Evolutionary conservation across 2,797 vertebrate species (phyloP), one percentile per base, ranked within the genome.

Genomic region (Myotis vivesi): DNA sequence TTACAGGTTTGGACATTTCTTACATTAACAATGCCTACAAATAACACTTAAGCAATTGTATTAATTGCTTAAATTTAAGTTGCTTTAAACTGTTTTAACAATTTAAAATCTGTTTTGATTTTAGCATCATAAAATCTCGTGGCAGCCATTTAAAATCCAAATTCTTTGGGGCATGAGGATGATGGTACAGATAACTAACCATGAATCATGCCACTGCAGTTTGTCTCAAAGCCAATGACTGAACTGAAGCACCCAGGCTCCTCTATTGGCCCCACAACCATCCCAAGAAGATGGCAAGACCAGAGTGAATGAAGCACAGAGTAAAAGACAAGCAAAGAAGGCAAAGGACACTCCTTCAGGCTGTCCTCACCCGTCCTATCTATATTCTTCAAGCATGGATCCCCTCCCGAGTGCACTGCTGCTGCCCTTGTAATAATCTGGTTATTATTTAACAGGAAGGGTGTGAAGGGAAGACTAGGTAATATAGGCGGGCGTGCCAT

Each of bases 11-110:
- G 20, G n/a, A 77, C 25, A 23, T 36, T 53, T 36, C 20, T 36
- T 77, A 36, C 12, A 5, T 53, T 77, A 33, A 53, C 30, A 77
- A 53, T 53, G 51, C 41, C 81, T 9, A 89, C 25, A 93, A 92
- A 75, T 44, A 88, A 91, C 57, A 49, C 57, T 81, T 68, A 95
- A 85, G 73, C 55, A 79, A 86, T n/a, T 30, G 44, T 28, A 93
- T 69, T 76, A 69, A 79, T 38, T 64, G 76, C 30, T 75, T 87
- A 69, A 76, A 76, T 59, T 62, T 69, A 82, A 82, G 28, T 12
- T 33, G 25, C 36, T 88, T 38, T n/a, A 55, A 75, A 49, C 10
- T 25, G 25, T 68, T 57, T 75, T 75, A 51, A 79, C 36, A 36
- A 76, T 41, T 53, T 36, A 33, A 68, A 88, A 73, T 72, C 25